Evolutionary conservation across 1,140 invertebrate species (phyloP), one percentile per base, ranked within the genome.

Genomic region (Camponotus pennsylvanicus): DNA sequence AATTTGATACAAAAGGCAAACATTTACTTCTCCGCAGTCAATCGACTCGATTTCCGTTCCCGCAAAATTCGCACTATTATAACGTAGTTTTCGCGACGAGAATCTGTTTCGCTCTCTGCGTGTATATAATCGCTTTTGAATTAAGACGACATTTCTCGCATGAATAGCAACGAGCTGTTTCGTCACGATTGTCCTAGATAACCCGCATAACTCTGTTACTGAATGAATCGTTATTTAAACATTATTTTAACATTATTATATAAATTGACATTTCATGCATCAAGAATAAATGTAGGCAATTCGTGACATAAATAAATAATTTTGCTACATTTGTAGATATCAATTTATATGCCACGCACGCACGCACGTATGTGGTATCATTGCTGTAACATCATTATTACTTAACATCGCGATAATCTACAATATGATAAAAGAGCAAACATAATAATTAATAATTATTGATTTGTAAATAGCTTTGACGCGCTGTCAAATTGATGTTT

Each of bases 1-100:
- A 73, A 83, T 61, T 75, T 83, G 49, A 52, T 55, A 18, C 59
- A 66, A 45, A 64, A 64, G 45, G 37, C 45, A 85, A 85, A 85
- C 61, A 85, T 78, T 85, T 78, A 61, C 73, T 78, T 66, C 55
- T 42, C 61, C 61, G 15, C 45, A 42, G 59, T 15, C 45, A 55
- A 63, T 42, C 59, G 40, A 49, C 37, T 75, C 59, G 45, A 59
- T 77, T 83, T 27, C 4, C n/a, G 27, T 7, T 7, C 67, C 34
- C 21, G 69, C 69, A 76, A 78, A 78, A 66, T 57, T 85, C n/a
- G 11, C 42, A 45, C 61, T 40, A 45, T 78, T 85, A 27, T 1
- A 42, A 42, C 32, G 34, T 27, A 34, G n/a, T 66, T 85, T 66
- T 67, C 61, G 73, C 27, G 32, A 37, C 63, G 15, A n/a, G 66